Conservation (phyloP, 92 coral and sea anemone genomes). For the Desmophyllum pertusum region DNA sequence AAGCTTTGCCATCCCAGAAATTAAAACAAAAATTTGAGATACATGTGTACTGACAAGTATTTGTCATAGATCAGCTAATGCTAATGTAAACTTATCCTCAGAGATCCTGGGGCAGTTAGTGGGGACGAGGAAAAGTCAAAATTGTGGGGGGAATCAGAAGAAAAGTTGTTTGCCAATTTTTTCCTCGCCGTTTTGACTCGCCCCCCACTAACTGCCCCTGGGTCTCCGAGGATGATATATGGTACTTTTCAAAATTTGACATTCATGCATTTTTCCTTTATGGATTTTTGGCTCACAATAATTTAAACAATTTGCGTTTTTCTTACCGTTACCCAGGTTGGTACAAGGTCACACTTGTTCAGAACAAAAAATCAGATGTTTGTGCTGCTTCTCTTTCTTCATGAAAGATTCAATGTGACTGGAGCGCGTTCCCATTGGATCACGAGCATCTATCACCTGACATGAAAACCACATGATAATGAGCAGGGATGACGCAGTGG, state of each 20-base stretch:
- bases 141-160: no score
- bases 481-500: background rate
- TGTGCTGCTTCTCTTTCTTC: slow-evolving; percentile 92
- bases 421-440: slow-evolving; percentile 96
- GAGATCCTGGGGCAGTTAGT: no score
- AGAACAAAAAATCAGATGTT: slow-evolving; percentile 91
- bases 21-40: no score
- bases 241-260: background rate
- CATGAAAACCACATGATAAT: background rate
- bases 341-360: slow-evolving; percentile 97
- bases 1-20: no score
- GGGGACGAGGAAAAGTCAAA: no score
- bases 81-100: no score
- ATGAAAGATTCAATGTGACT: slow-evolving; percentile 88
- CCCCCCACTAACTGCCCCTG: no score
- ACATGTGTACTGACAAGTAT: no score
- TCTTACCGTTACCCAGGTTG: slow-evolving; percentile 99
- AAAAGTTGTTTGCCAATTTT: no score
- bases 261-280: background rate
- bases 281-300: background rate
- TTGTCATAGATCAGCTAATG: no score
- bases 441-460: slow-evolving; percentile 94
- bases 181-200: no score
- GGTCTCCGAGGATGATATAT: no score
- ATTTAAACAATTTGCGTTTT: background rate